Conservation (phyloP, 2,113 vertebrate genomes). For the Upupa epops region DNA sequence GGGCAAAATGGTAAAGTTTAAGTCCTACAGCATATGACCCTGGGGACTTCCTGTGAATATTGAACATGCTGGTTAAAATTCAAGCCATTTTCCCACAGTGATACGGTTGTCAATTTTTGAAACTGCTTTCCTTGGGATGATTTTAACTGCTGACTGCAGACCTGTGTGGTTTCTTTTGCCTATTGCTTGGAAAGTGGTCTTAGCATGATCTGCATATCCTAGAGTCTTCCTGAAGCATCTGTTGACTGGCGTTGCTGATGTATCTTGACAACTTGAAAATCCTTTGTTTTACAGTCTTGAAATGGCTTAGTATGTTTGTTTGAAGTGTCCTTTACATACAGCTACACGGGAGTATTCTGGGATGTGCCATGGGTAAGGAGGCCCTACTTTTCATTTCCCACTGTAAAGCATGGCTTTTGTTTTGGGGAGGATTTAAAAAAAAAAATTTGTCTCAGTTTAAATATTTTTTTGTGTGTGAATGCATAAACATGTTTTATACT, state of each 20-base stretch:
- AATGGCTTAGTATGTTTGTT: not conserved
- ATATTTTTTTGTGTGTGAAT: not conserved
- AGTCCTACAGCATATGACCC: not conserved
- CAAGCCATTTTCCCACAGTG: not conserved
- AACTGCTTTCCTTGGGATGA: conserved; percentile 32
- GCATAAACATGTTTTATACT: not conserved
- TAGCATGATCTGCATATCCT: conserved; percentile 45
- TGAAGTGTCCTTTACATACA: not conserved
- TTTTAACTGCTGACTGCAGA: conserved; percentile 54
- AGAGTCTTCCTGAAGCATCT: conserved; percentile 45
- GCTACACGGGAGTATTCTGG: not conserved
- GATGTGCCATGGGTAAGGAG: not conserved
- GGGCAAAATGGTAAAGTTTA: not conserved
- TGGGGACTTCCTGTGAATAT: not conserved
- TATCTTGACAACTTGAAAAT: conserved; percentile 9
- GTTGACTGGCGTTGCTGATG: conserved; percentile 6
- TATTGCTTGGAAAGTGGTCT: conserved; percentile 58
- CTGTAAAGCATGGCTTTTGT: conserved; percentile 4
- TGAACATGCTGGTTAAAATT: conserved; percentile 39
- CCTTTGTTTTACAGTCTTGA: conserved; percentile 11
- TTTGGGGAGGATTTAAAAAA: not conserved
- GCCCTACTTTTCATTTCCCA: not conserved
- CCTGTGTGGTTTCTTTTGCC: conserved; percentile 59
- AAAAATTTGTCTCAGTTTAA: not conserved
- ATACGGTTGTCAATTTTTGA: conserved; percentile 17